Evolutionary conservation across 2,113 vertebrate genomes (phyloP).

Genomic region (Corythornis madagascariensis): DNA sequence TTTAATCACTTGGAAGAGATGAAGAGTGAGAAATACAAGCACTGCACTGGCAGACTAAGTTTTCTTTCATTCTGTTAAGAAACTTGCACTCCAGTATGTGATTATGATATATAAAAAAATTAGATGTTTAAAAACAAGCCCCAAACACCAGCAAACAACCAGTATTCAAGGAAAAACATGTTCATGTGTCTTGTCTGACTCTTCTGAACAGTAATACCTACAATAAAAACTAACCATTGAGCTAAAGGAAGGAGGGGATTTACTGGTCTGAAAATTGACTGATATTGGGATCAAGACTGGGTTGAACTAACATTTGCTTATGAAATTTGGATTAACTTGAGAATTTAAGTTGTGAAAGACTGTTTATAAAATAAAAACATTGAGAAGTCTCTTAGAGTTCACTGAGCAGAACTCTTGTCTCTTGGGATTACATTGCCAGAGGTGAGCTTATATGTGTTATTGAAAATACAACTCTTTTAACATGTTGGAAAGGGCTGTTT

Average conservation of each 20-base stretch:
- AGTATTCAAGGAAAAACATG: neutral
- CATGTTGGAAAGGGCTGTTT: neutral
- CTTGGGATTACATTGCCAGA: neutral
- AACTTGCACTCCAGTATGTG: neutral
- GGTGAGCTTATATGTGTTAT: neutral
- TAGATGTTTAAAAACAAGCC: neutral
- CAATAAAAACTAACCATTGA: neutral
- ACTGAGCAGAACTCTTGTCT: neutral
- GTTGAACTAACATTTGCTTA: neutral
- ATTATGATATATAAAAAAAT: neutral
- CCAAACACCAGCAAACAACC: neutral
- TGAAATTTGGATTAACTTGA: neutral
- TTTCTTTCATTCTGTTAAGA: neutral
- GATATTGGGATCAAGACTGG: neutral
- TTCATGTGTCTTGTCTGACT: neutral
- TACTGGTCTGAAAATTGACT: neutral
- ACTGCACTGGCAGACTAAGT: neutral
- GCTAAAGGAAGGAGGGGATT: neutral
- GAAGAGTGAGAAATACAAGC: neutral
- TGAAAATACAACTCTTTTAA: slow-evolving; percentile 5
- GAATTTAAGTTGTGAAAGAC: neutral
- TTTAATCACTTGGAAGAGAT: neutral
- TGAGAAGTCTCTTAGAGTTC: neutral
- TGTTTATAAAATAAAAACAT: slow-evolving; percentile 28
- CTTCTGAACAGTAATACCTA: neutral